Evolutionary conservation across 1,140 invertebrate species (phyloP).

Genomic region (Euglossa dilemma): DNA sequence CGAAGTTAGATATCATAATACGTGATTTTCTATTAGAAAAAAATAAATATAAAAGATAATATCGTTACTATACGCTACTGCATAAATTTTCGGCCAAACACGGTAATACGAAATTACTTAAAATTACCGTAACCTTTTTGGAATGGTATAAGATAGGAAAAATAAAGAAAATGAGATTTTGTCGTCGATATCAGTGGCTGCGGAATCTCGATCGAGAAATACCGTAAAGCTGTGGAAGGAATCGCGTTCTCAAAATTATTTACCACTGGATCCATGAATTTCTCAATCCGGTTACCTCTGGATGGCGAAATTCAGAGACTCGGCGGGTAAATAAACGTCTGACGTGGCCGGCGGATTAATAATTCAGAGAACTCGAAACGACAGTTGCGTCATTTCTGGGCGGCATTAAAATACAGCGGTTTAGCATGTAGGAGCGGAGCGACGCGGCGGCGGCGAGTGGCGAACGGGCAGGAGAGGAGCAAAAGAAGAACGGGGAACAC

Average conservation of each 20-base stretch:
- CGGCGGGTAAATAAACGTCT: not conserved
- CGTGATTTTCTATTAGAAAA: too few relatives aligned
- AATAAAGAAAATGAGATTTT: too few relatives aligned
- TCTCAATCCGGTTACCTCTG: not conserved
- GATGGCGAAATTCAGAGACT: too few relatives aligned
- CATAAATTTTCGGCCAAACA: too few relatives aligned
- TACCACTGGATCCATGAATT: not conserved
- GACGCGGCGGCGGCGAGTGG: not conserved
- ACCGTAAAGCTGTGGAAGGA: not conserved
- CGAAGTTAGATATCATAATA: too few relatives aligned
- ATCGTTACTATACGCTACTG: too few relatives aligned
- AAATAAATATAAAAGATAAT: too few relatives aligned
- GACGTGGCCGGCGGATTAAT: not conserved
- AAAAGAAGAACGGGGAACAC: not conserved
- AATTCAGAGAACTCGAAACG: not conserved
- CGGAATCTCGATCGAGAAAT: not conserved
- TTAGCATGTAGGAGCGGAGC: not conserved
- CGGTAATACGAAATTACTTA: too few relatives aligned
- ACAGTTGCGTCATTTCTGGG: not conserved
- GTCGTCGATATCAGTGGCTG: too few relatives aligned
- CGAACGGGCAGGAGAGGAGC: not conserved
- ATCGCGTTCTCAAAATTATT: not conserved
- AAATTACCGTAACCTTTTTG: too few relatives aligned
- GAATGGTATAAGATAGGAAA: too few relatives aligned
- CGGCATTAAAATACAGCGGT: slow-evolving; percentile 4